Percentiles rank a stretch among this genome's conserved stretches.
phyloP scores from a whole-genome alignment of 2,888 invertebrate genomes.

The Acanthopleura granulata region DNA sequence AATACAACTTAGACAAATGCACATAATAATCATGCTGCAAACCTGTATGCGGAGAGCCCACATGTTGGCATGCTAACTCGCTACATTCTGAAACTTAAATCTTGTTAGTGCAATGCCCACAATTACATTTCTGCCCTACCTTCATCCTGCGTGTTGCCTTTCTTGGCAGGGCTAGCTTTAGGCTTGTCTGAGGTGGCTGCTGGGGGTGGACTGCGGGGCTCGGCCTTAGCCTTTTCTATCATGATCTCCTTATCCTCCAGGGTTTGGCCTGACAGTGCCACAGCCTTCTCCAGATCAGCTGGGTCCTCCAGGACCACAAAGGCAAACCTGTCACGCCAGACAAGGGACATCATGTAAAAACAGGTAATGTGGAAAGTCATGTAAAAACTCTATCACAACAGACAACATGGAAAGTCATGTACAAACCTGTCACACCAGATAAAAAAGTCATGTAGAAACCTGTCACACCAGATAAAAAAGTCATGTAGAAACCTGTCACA shows the following conservation, averaged over 20 bases:
- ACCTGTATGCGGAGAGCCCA: no score
- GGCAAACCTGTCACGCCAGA: slow-evolving; percentile 34
- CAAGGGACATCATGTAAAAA: no score
- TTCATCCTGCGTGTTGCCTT: not conserved
- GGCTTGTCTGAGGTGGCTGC: not conserved
- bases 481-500: no score
- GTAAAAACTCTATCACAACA: not conserved
- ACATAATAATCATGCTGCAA: no score
- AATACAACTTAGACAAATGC: no score
- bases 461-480: no score
- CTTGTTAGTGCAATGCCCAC: not conserved
- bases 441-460: no score
- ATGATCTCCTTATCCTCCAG: slow-evolving; percentile 32
- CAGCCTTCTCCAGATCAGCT: slow-evolving; percentile 36
- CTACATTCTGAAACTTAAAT: not conserved
- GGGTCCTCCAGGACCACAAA: slow-evolving; percentile 41
- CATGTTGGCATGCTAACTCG: no score
- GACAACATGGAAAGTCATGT: not conserved
- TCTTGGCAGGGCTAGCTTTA: not conserved
- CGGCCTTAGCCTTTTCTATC: slow-evolving; percentile 36
- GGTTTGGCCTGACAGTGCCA: slow-evolving; percentile 38
- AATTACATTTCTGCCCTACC: not conserved
- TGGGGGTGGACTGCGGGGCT: not conserved
- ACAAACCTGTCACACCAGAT: no score
- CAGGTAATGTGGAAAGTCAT: no score